phyloP scores from a whole-genome alignment of 1,140 invertebrate species.

The Plectrocnemia conspersa region DNA sequence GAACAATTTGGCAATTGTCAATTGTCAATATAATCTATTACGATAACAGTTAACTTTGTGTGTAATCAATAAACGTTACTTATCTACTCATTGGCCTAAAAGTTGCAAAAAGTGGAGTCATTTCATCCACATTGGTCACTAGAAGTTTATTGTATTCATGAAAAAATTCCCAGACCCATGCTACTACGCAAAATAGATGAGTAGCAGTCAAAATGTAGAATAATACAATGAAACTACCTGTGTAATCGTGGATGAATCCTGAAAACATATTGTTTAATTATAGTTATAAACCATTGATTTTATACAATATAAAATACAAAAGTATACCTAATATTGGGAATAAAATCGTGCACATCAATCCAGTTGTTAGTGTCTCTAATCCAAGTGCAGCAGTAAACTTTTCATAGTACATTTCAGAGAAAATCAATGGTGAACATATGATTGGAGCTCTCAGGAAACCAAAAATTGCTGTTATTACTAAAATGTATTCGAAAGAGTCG shows the following conservation, averaged over 20 bases:
- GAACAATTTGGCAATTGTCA: too few relatives aligned
- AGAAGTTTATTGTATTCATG: too few relatives aligned
- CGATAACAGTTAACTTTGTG: too few relatives aligned
- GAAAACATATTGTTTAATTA: slow-evolving; percentile 1
- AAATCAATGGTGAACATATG: not conserved
- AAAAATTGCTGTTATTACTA: slow-evolving; percentile 1
- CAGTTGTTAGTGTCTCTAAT: not conserved
- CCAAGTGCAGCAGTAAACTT: slow-evolving; percentile 10
- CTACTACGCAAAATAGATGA: slow-evolving; percentile 5
- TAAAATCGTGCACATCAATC: not conserved
- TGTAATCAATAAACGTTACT: too few relatives aligned
- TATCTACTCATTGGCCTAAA: too few relatives aligned
- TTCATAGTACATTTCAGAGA: slow-evolving; percentile 2
- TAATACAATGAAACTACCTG: not conserved
- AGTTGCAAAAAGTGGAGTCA: too few relatives aligned
- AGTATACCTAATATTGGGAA: slow-evolving; percentile 1
- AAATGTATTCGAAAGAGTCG: not conserved
- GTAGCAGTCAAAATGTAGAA: not conserved
- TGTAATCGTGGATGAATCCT: not conserved
- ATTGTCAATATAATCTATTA: too few relatives aligned
- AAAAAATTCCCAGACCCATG: too few relatives aligned
- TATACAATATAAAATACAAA: not conserved
- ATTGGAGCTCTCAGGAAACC: slow-evolving; percentile 10
- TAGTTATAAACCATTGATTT: not conserved
- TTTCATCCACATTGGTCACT: too few relatives aligned